Percentiles rank a stretch among this genome's conserved stretches.
Evolutionary conservation across 37 sponge, comb jelly and placozoan genomes (phyloP).

Genomic region (Aplysina aerophoba): DNA sequence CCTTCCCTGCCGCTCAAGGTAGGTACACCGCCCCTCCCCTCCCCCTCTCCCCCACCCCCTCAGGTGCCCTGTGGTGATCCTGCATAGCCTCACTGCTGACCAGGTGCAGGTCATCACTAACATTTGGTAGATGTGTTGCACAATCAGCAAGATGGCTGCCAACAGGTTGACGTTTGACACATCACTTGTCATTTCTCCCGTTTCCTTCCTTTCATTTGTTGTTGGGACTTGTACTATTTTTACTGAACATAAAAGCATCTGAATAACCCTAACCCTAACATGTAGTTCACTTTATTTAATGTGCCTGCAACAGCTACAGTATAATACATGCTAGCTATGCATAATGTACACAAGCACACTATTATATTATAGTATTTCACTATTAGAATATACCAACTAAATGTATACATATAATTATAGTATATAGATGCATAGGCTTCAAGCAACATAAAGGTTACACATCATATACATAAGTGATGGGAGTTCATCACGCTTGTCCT

Average conservation of each 20-base stretch:
- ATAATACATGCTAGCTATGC: no score
- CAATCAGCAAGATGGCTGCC: conserved; percentile 10
- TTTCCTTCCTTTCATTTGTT: background rate
- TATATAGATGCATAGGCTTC: no score
- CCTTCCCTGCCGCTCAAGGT: background rate
- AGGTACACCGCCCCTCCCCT: background rate
- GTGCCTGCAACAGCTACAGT: no score
- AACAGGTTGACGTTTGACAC: conserved; percentile 29
- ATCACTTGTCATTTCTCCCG: background rate
- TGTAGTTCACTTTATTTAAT: no score
- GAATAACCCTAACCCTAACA: no score
- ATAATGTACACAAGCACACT: no score
- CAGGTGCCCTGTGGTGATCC: background rate
- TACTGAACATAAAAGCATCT: background rate
- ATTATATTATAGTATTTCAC: no score
- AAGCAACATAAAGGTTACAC: no score
- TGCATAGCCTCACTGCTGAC: background rate
- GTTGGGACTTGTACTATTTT: background rate
- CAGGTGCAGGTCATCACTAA: conserved; percentile 20
- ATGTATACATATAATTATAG: no score
- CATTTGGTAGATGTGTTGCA: background rate
- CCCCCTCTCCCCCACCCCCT: background rate
- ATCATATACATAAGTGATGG: no score
- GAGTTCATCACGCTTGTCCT: no score
- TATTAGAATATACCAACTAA: no score